Conservation (phyloP, 2,888 invertebrate species). For the Calameuta pallipes region DNA sequence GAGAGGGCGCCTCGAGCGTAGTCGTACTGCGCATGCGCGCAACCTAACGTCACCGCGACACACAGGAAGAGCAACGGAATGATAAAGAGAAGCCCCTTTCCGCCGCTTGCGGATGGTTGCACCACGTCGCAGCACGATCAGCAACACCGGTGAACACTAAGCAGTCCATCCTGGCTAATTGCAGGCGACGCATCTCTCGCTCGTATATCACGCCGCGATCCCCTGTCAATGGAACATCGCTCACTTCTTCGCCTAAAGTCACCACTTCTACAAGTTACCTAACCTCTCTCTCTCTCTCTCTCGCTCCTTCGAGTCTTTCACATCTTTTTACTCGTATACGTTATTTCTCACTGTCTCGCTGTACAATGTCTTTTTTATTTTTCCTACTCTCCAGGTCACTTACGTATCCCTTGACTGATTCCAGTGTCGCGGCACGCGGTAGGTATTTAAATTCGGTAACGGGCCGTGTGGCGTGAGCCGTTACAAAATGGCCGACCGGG, state of each 20-base stretch:
- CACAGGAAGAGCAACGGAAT: background rate
- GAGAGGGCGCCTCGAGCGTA: constrained; percentile 2
- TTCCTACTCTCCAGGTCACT: background rate
- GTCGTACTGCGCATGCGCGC: background rate
- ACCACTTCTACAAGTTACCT: background rate
- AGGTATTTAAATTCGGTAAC: background rate
- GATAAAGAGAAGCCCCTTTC: background rate
- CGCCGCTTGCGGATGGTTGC: background rate
- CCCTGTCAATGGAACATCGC: constrained; percentile 6
- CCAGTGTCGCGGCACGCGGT: background rate
- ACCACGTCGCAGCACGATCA: background rate
- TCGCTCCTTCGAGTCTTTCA: constrained; percentile 8
- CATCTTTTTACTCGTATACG: background rate
- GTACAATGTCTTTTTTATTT: background rate
- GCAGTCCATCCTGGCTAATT: constrained; percentile 5
- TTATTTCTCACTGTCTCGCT: background rate
- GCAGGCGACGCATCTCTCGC: constrained; percentile 10
- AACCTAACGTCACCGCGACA: background rate
- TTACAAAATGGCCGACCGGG: background rate
- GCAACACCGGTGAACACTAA: background rate
- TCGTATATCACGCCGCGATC: constrained; percentile 8
- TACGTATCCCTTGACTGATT: background rate
- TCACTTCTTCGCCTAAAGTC: constrained; percentile 6
- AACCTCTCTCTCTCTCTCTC: constrained; percentile 2
- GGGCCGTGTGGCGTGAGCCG: background rate